phyloP scores from a whole-genome alignment of 2,113 vertebrate species.

The Myotis yumanensis region DNA sequence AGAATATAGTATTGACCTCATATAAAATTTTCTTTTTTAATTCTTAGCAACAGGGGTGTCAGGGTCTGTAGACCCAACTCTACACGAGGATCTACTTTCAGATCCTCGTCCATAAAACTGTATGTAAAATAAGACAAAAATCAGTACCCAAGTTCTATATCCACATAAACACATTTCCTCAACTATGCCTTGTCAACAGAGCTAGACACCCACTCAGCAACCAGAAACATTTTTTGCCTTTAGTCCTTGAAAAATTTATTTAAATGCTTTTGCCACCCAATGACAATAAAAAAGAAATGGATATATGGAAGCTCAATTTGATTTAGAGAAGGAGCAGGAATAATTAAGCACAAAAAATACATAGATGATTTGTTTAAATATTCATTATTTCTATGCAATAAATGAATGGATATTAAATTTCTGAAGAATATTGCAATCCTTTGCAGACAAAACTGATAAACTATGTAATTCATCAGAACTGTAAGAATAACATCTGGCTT shows the following conservation, averaged over 20 bases:
- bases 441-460: not conserved
- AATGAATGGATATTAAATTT: not conserved
- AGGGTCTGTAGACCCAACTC: not conserved
- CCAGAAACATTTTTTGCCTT: not conserved
- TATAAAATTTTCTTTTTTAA: not conserved
- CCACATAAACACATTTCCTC: not conserved
- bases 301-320: not conserved
- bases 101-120: not conserved
- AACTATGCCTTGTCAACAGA: not conserved
- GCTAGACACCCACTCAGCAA: not conserved
- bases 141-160: not conserved
- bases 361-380: not conserved
- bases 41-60: not conserved
- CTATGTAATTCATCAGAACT: not conserved
- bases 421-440: not conserved
- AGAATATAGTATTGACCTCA: not conserved
- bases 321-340: not conserved
- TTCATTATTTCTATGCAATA: not conserved
- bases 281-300: slow-evolving; percentile 9
- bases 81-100: not conserved
- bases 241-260: not conserved
- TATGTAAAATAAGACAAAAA: slow-evolving; percentile 8
- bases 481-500: not conserved
- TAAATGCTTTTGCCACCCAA: not conserved
- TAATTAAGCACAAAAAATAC: slow-evolving; percentile 29